A percentile compares a stretch with the other conserved stretches of the same genome.
Conservation (phyloP, 2,888 invertebrate genomes). For the Macropis europaea region DNA sequence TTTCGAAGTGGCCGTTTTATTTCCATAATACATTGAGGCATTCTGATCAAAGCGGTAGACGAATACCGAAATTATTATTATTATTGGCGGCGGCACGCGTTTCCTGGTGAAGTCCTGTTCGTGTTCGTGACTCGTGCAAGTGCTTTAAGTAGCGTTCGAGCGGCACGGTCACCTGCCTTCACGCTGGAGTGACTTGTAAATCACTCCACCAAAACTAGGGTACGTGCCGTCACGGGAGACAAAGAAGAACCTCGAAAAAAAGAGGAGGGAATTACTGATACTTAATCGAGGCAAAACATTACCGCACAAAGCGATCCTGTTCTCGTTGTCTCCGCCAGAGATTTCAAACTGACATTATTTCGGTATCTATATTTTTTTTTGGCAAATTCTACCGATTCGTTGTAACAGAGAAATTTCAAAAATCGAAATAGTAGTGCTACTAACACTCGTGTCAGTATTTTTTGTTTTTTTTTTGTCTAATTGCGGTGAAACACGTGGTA, state of each 20-base stretch:
- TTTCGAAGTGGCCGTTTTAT: not conserved
- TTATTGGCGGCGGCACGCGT: constrained; percentile 48
- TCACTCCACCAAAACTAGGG: constrained; percentile 76
- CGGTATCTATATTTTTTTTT: too few relatives aligned
- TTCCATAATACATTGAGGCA: constrained; percentile 15
- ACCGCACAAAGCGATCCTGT: constrained; percentile 9
- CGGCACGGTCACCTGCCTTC: constrained; percentile 77
- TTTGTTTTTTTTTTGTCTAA: too few relatives aligned
- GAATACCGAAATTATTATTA: constrained; percentile 47
- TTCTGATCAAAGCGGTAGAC: constrained; percentile 22
- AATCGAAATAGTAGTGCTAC: too few relatives aligned
- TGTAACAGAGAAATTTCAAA: too few relatives aligned
- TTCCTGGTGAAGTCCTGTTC: constrained; percentile 46
- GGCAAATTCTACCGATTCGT: too few relatives aligned
- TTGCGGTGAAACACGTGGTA: too few relatives aligned
- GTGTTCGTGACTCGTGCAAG: constrained; percentile 59
- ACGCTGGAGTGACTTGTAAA: constrained; percentile 78
- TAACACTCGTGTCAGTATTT: too few relatives aligned
- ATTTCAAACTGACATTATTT: too few relatives aligned
- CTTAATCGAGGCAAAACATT: constrained; percentile 58
- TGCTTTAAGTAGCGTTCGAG: constrained; percentile 67
- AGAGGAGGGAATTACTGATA: constrained; percentile 10
- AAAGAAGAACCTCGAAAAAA: constrained; percentile 43
- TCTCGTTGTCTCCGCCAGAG: constrained; percentile 25
- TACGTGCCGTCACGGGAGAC: constrained; percentile 66